Evolutionary conservation across 1,140 invertebrate species (phyloP), one percentile per base, ranked within the genome.

Genomic region (Zelostemma sp.): DNA sequence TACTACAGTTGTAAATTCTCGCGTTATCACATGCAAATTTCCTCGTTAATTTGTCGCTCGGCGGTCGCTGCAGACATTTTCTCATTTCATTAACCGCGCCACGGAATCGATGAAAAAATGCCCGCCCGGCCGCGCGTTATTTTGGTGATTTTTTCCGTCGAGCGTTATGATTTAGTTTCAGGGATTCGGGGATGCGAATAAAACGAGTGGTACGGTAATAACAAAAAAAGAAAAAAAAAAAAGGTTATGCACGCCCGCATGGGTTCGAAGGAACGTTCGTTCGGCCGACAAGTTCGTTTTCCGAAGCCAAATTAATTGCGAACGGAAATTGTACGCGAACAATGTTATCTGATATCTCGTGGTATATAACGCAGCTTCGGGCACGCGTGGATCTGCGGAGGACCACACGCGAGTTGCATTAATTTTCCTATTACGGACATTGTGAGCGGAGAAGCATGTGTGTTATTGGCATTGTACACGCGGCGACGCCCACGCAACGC

Each of bases 341-440:
- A 79, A 80, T 79, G 68, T 72, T 75, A 80, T 80, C 75, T 67
- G 55, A 67, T 63, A 80, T 80, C 77, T 77, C 56, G 65, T 60
- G 71, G 66, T 68, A 62, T 62, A 69, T 74, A 31, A 11, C 68
- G 63, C 59, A 50, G 63, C 63, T 60, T 60, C 28, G 63, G 63
- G 63, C 63, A 55, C 54, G 58, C 48, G 56, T 55, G 53, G 43
- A 64, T 48, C n/a, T n/a, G n/a, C 53, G 66, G 19, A 62, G 72
- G 77, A 79, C 74, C 74, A 77, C 76, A 79, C 76, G 62, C 71
- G 76, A 70, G 62, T 72, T 69, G 67, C 72, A 78, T 79, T 77
- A 77, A 80, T 80, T 81, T 72, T 79, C 74, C 54, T 79, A 78
- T 81, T 80, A 80, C 73, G 60, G 61, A 63, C 73, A 79, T 77